A percentile compares a stretch with the other conserved stretches of the same genome.
phyloP scores from a whole-genome alignment of 2,797 vertebrate genomes.

The Cryptoprocta ferox region DNA sequence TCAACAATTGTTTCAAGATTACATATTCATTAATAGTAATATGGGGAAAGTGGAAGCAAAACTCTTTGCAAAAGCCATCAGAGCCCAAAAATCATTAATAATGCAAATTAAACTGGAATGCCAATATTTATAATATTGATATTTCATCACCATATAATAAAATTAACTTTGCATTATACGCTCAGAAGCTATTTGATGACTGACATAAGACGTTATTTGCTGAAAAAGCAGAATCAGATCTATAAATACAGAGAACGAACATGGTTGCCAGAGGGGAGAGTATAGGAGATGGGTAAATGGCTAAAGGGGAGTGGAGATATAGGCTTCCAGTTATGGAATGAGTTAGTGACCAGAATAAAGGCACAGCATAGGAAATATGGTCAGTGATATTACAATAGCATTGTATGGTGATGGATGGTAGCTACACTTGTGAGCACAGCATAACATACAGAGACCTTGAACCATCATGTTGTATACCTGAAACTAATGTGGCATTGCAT shows the following conservation, averaged over 20 bases:
- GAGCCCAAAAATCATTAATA: neutral
- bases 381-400: neutral
- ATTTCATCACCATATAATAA: neutral
- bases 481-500: neutral
- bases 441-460: neutral
- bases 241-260: neutral
- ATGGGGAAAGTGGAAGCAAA: neutral
- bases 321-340: neutral
- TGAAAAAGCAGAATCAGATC: neutral
- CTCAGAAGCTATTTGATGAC: neutral
- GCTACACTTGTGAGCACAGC: neutral
- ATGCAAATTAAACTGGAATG: neutral
- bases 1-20: neutral
- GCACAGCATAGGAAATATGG: neutral
- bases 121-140: neutral
- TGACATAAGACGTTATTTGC: neutral
- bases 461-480: neutral
- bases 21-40: neutral
- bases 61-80: neutral
- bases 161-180: neutral
- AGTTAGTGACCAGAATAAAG: neutral
- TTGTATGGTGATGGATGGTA: neutral
- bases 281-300: neutral
- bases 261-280: neutral
- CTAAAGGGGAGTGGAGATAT: neutral